Base-by-base conservation (phyloP, 2,888 invertebrate genomes). In the Chrysina gloriosa region DNA sequence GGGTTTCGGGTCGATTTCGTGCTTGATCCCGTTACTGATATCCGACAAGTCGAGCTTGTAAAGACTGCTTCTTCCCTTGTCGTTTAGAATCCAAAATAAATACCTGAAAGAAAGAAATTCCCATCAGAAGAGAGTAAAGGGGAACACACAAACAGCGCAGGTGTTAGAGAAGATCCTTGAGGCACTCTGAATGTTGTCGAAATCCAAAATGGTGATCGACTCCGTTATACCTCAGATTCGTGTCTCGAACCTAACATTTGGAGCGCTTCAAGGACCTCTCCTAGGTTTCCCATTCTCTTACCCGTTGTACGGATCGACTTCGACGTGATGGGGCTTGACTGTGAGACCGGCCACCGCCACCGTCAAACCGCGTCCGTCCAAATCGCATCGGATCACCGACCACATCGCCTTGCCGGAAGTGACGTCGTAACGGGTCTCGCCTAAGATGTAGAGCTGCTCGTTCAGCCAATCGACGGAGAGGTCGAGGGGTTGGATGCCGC, bases 281-380 rank as follows among this genome's bases (percentile, higher is more conserved):
- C n/a, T n/a, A 42, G 21, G 16, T 16, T 6, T 25, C 0, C 16
- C 36, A 4, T 23, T 11, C 31, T 63, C 85, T 83, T 82, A 92
- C 88, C 97, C 97, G 81, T 97, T 97, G 77, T 93, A 91, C 29
- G 97, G 95, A 85, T 97, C 97, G 0, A 96, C 93, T 84, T 95
- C 92, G 73, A 97, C 88, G 77, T 94, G 93, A 65, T 89, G 87
- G 0, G 96, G 93, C 74, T 89, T 87, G 3, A 87, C 86, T 61
- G 86, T 85, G 65, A 95, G 86, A 0, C 91, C 91, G 7, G 90
- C 89, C 68, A 91, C 84, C 0, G 93, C 91, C 0, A 92, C 88
- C 5, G 89, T 88, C 70, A 92, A 84, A 65, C 89, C 88, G 72
- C 86, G 87, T 0, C 94, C 94, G 77, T 92, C 89, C 36, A 95